phyloP scores from a whole-genome alignment of 2,797 vertebrate species.

The Gallinago solitaria region DNA sequence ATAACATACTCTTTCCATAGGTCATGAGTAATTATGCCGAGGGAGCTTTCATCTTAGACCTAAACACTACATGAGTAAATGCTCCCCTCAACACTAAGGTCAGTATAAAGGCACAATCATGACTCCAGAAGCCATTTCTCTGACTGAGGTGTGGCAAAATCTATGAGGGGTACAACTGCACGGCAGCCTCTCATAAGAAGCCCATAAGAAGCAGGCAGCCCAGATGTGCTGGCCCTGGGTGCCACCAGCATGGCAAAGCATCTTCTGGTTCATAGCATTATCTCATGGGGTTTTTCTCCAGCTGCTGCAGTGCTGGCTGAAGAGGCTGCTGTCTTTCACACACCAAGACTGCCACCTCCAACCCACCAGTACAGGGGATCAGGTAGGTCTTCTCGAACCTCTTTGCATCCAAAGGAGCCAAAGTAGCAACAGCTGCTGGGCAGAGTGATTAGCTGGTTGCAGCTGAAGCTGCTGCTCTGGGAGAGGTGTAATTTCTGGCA shows the following conservation, averaged over 20 bases:
- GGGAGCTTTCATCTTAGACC: neutral
- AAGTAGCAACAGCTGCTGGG: neutral
- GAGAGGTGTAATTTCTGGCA: neutral
- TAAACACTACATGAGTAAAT: neutral
- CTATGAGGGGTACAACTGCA: neutral
- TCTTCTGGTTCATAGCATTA: neutral
- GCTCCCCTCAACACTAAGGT: neutral
- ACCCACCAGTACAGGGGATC: rapidly evolving
- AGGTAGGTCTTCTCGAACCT: neutral
- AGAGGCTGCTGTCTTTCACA: neutral
- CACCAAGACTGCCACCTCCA: neutral
- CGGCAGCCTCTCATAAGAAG: neutral
- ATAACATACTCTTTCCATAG: neutral
- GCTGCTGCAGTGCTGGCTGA: neutral
- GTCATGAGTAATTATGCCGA: neutral
- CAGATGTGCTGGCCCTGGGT: neutral
- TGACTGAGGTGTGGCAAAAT: neutral
- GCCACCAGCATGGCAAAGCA: neutral
- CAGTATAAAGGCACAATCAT: neutral
- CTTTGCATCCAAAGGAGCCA: neutral
- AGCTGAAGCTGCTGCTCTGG: neutral
- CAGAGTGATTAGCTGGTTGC: neutral
- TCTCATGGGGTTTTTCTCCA: rapidly evolving
- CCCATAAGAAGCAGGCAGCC: neutral
- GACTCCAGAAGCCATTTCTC: neutral